Percentiles rank a stretch among this genome's conserved stretches.
Conservation (phyloP, 2,888 invertebrate genomes). For the Cyaniris semiargus region DNA sequence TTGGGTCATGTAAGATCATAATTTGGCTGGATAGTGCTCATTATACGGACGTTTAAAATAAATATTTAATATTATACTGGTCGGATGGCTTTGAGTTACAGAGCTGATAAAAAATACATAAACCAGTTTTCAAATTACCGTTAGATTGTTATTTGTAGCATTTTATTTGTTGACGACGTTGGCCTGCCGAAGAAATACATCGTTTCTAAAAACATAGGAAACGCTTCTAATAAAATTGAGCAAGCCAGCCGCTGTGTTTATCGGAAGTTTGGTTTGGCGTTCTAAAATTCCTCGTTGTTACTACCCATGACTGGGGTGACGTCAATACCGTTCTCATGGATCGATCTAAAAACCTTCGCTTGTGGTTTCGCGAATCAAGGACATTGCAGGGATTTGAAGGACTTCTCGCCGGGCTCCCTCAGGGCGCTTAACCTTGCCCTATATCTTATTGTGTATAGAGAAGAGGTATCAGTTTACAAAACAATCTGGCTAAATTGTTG, state of each 20-base stretch:
- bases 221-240: background rate
- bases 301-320: conserved; percentile 22
- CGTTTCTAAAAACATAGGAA: background rate
- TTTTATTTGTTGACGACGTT: conserved; percentile 6
- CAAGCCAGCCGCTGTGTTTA: background rate
- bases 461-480: background rate
- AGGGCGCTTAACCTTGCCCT: background rate
- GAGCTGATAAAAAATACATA: conserved; percentile 60
- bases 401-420: background rate
- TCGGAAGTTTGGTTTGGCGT: background rate
- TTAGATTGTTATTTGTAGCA: conserved; percentile 20
- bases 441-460: background rate
- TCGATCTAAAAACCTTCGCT: background rate
- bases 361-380: conserved; percentile 14
- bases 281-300: conserved; percentile 23
- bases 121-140: conserved; percentile 54
- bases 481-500: background rate
- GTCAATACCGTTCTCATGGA: conserved; percentile 14
- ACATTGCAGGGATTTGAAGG: conserved; percentile 18
- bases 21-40: conserved; percentile 35
- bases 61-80: background rate
- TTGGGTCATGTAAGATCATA: conserved; percentile 61
- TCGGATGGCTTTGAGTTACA: background rate
- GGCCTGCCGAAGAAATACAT: background rate
- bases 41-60: background rate